phyloP scores from a whole-genome alignment of 1,140 invertebrate species.

The Cyrtorhinus lividipennis region DNA sequence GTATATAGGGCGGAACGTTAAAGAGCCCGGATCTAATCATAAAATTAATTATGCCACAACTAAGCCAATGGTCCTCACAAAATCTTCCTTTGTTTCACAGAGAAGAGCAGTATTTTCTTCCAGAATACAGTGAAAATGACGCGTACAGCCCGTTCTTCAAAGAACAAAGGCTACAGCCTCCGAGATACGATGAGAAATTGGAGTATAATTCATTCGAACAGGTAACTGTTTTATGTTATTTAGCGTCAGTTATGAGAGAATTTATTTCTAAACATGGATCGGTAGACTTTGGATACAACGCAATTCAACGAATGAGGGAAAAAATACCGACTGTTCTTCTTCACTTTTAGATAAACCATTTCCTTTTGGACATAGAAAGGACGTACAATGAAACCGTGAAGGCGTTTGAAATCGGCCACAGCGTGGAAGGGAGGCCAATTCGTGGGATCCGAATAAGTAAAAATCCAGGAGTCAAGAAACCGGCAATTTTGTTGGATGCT shows the following conservation, averaged over 20 bases:
- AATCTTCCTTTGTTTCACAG: background rate
- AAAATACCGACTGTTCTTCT: background rate
- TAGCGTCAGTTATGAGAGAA: background rate
- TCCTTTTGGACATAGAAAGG: background rate
- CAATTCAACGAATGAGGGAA: background rate
- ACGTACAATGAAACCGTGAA: background rate
- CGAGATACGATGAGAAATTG: background rate
- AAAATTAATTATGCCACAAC: too few species aligned
- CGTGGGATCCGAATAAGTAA: background rate
- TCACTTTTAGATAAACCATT: background rate
- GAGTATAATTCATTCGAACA: background rate
- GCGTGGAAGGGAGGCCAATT: background rate
- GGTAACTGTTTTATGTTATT: background rate
- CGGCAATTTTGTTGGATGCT: conserved; percentile 46
- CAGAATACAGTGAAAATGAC: background rate
- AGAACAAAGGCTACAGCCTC: background rate
- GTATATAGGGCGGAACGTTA: too few species aligned
- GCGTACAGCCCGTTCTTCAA: background rate
- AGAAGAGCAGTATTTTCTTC: background rate
- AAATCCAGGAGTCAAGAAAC: conserved; percentile 26
- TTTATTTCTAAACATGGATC: background rate
- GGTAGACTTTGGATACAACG: background rate
- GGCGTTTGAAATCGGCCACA: background rate
- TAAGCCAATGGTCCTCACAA: too few species aligned
- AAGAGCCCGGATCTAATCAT: too few species aligned